A percentile compares a stretch with the other conserved stretches of the same genome.
These are phyloP conservation scores for Mormyrops boulengeri DNA, from an alignment of 2,797 vertebrate species.

Conservation along the genomic window DNA sequence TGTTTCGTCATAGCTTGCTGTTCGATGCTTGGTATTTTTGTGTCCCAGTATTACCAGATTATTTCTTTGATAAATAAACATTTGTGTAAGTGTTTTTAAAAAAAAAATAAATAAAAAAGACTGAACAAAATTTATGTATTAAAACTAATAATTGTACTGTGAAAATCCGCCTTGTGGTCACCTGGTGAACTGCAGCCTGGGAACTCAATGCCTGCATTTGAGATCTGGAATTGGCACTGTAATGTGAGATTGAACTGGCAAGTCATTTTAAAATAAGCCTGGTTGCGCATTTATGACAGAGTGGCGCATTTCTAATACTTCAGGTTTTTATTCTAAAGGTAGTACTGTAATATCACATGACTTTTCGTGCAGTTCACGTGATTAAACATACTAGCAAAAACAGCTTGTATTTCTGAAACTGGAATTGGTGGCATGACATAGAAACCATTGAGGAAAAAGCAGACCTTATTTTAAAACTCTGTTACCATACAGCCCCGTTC, in stretches of 20 bases:
- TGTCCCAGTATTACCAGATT: neutral
- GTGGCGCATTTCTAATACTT: neutral
- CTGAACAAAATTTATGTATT: neutral
- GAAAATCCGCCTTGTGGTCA: neutral
- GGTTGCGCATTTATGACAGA: neutral
- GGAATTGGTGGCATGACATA: neutral
- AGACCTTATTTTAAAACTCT: neutral
- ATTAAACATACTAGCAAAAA: neutral
- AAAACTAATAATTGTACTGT: neutral
- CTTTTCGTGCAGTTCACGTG: neutral
- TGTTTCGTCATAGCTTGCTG: neutral
- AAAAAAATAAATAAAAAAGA: too few relatives aligned
- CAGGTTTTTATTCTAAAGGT: neutral
- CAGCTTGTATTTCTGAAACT: neutral
- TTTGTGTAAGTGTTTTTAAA: neutral
- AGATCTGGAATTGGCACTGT: neutral
- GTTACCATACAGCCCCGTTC: neutral
- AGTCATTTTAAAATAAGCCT: neutral
- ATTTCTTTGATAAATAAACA: neutral
- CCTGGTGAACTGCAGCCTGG: neutral
- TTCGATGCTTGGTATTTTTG: neutral
- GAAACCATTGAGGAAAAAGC: neutral
- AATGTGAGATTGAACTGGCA: neutral
- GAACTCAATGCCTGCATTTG: neutral
- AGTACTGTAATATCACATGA: neutral